A percentile compares a stretch with the other conserved stretches of the same genome.
Evolutionary conservation across 2,888 invertebrate genomes (phyloP).

Genomic region (Phyllotreta cruciferae): DNA sequence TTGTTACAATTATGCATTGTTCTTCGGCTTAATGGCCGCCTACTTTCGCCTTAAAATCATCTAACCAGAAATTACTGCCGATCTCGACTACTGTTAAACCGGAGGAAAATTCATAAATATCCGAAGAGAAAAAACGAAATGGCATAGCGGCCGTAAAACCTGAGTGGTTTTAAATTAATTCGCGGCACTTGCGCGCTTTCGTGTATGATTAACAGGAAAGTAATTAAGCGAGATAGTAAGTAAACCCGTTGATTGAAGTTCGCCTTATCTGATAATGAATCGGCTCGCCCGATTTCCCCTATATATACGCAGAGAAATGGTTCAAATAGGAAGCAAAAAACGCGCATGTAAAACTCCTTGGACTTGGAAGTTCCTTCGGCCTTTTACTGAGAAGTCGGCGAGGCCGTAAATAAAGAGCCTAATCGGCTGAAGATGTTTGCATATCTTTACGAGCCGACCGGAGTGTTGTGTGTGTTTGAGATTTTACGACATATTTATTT

Average conservation of each 20-base stretch:
- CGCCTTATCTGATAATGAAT: conserved; percentile 18
- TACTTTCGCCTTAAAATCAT: conserved; percentile 18
- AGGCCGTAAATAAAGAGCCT: conserved; percentile 46
- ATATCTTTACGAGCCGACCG: conserved; percentile 38
- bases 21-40: conserved; percentile 14
- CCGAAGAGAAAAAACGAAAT: conserved; percentile 13
- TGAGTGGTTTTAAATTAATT: conserved; percentile 32
- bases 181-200: conserved; percentile 18
- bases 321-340: too few relatives aligned
- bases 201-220: conserved; percentile 18
- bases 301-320: too few relatives aligned
- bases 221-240: conserved; percentile 16
- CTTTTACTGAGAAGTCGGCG: conserved; percentile 31
- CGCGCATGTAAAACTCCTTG: too few relatives aligned
- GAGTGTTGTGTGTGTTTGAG: conserved; percentile 28
- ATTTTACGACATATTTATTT: conserved; percentile 31
- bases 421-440: conserved; percentile 46
- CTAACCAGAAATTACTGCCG: conserved; percentile 27
- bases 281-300: neutral
- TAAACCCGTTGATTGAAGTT: conserved; percentile 13
- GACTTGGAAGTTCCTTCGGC: too few relatives aligned
- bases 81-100: conserved; percentile 7
- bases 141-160: conserved; percentile 18
- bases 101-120: conserved; percentile 17
- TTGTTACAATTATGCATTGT: conserved; percentile 15